Conservation (phyloP, 2,113 vertebrate genomes). For the Sapayoa aenigma region DNA sequence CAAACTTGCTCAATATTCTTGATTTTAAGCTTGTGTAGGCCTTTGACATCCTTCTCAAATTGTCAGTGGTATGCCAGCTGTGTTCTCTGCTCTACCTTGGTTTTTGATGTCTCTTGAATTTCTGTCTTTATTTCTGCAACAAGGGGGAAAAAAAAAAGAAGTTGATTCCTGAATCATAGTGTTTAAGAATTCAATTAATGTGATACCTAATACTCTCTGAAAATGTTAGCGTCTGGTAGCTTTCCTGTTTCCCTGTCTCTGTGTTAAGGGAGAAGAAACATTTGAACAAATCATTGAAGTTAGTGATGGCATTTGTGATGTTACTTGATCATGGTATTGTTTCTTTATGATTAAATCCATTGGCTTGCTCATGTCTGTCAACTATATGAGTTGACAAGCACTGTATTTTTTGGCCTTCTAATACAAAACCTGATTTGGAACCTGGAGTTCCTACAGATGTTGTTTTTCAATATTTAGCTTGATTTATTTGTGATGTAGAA, state of each 20-base stretch:
- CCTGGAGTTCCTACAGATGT: neutral
- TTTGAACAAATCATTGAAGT: neutral
- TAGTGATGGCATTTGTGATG: neutral
- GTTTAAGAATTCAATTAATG: neutral
- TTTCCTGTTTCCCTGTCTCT: neutral
- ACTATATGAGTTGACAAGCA: neutral
- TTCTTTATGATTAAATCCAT: neutral
- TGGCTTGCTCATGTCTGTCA: neutral
- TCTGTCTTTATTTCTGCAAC: neutral
- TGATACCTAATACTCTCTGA: neutral
- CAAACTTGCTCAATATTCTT: neutral
- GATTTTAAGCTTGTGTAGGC: neutral
- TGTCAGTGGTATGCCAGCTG: neutral
- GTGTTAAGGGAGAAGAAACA: neutral
- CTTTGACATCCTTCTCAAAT: neutral
- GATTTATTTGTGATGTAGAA: conserved; percentile 10
- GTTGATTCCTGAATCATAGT: neutral
- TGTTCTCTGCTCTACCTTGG: neutral
- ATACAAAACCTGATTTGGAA: conserved; percentile 29
- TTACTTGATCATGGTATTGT: neutral
- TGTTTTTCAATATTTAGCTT: conserved; percentile 38
- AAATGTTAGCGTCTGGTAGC: neutral
- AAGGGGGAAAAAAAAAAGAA: rapidly evolving
- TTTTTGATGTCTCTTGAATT: neutral
- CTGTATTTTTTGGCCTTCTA: neutral